Evolutionary conservation across 1,140 invertebrate genomes (phyloP).

Genomic region (Lutraria rhynchaena): DNA sequence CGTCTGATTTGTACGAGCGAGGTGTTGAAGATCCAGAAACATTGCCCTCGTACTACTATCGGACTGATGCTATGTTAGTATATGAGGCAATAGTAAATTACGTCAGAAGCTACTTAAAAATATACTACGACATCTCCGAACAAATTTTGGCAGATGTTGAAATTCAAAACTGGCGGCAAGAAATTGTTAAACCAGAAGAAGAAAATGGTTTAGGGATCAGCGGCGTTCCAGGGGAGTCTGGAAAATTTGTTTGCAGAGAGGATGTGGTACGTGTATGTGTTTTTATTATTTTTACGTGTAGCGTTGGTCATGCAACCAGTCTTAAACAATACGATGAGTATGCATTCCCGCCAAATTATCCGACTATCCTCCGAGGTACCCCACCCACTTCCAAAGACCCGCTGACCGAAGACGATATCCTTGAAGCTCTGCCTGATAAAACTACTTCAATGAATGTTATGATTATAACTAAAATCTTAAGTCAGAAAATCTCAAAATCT

Average conservation of each 20-base stretch:
- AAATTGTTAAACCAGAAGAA: conserved; percentile 35
- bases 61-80: conserved; percentile 11
- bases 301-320: conserved; percentile 82
- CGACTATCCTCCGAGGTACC: conserved; percentile 74
- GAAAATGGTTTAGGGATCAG: conserved; percentile 37
- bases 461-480: conserved; percentile 80
- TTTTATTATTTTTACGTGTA: conserved; percentile 81
- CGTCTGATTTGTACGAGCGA: conserved; percentile 16
- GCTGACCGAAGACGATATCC: conserved; percentile 76
- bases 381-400: conserved; percentile 75
- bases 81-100: conserved; percentile 26
- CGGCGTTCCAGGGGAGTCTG: conserved; percentile 68
- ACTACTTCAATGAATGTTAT: conserved; percentile 78
- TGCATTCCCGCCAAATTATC: conserved; percentile 83
- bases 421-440: conserved; percentile 77
- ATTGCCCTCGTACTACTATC: conserved; percentile 29
- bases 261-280: conserved; percentile 78
- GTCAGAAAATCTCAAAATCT: conserved; percentile 78
- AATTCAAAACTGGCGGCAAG: conserved; percentile 42
- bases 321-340: conserved; percentile 80
- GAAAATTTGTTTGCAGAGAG: conserved; percentile 66
- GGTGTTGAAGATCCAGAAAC: conserved; percentile 31
- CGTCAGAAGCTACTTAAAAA: conserved; percentile 20
- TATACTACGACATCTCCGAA: conserved; percentile 26
- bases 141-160: conserved; percentile 22